These are phyloP conservation scores for Anarrhichthys ocellatus DNA, from an alignment of 2,113 vertebrate genomes.

Conservation along the genomic window DNA sequence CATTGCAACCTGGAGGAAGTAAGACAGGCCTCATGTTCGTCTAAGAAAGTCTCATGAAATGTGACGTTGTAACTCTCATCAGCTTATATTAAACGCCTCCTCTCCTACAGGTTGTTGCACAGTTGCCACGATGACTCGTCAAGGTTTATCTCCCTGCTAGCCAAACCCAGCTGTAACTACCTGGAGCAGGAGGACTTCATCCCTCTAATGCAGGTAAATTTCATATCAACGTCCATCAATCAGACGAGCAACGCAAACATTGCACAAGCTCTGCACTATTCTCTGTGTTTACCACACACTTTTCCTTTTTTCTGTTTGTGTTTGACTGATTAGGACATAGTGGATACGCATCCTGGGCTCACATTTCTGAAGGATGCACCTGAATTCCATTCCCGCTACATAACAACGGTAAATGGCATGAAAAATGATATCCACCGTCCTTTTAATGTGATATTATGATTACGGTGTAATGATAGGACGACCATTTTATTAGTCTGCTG, in stretches of 20 bases:
- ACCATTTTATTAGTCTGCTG: neutral
- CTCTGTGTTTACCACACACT: neutral
- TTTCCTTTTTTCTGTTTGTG: conserved; percentile 6
- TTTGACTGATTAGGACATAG: conserved; percentile 88
- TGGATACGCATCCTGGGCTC: conserved; percentile 96
- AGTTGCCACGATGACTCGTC: conserved; percentile 94
- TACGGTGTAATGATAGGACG: neutral
- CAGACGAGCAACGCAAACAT: neutral
- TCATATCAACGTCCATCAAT: neutral
- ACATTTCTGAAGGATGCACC: conserved; percentile 99
- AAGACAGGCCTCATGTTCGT: conserved; percentile 64
- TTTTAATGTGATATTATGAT: neutral
- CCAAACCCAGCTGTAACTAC: conserved; percentile 90
- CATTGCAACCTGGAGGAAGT: conserved; percentile 95
- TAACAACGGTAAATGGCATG: conserved; percentile 90
- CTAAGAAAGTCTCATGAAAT: neutral
- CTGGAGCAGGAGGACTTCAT: conserved; percentile 97
- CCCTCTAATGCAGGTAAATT: conserved; percentile 92
- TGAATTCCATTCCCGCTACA: conserved; percentile 98
- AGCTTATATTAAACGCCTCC: neutral
- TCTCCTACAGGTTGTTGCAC: conserved; percentile 87
- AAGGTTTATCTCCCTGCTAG: conserved; percentile 90
- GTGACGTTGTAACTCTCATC: neutral
- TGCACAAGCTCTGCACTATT: neutral
- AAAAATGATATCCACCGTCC: neutral